Base-by-base conservation (phyloP, 2,888 invertebrate species). In the Drosophila mayaguana region DNA sequence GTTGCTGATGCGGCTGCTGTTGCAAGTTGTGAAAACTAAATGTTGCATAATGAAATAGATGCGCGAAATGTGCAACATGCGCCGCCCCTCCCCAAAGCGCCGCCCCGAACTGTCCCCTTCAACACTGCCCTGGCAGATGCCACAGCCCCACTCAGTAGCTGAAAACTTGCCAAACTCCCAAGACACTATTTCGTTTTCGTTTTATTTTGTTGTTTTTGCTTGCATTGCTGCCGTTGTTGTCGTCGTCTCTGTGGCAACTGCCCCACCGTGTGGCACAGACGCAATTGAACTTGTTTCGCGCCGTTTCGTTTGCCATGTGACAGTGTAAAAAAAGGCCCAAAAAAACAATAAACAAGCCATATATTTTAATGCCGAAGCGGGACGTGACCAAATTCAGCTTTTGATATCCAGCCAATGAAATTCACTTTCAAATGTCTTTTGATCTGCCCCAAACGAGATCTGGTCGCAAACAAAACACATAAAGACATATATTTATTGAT, bases 21-120 rank as follows among this genome's bases (percentile, higher is more conserved):
- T 70, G 81, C 77, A 79, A 77, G 75, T 81, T 81, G 78, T 80
- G 78, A 84, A 83, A 80, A 85, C 83, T 72, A 56, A 75, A 72
- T 66, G 87, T 85, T 85, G 69, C 86, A 86, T 85, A 86, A 88
- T 88, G 89, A 83, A 87, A 89, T 88, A 75, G 89, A 89, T 87
- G 87, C 87, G 89, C 89, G 81, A 87, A 84, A 83, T 79, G 81
- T 84, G 84, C 86, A 88, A 84, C 77, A 63, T 63, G 70, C 38
- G 32, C 50, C 69, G 63, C 42, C 57, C 14, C 25, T 40, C n/a
- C 40, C 40, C 40, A 40, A 38, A n/a, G 65, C 38, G 22, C 53
- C 69, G 63, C 42, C 54, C 14, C 25, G 7, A 32, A 7, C 48
- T 12, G 32, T 18, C 43, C 46, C 42, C 45, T 51, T 22, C 22